A percentile compares a stretch with the other conserved stretches of the same genome.
Conservation (phyloP, 92 coral and sea anemone species). For the Heliopora coerulea region DNA sequence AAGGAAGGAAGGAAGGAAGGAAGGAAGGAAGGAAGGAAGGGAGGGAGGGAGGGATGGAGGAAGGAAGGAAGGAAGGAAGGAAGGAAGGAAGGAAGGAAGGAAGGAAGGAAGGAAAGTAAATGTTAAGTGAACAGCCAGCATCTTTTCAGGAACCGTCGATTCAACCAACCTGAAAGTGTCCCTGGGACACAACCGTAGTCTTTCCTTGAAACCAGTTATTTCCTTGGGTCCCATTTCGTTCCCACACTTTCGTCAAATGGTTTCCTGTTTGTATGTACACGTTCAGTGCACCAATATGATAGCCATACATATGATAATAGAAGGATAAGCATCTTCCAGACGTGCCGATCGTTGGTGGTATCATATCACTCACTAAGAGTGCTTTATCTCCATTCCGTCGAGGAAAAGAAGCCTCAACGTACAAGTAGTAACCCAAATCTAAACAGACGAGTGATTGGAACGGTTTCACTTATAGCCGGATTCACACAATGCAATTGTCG, state of each 20-base stretch:
- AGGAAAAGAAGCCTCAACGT: constrained; percentile 75
- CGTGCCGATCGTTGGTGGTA: constrained; percentile 76
- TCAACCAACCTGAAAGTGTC: constrained; percentile 69
- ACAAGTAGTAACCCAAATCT: constrained; percentile 66
- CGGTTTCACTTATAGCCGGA: too few species aligned
- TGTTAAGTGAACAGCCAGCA: too few species aligned
- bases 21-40: background rate
- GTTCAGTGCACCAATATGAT: constrained; percentile 64
- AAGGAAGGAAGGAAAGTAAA: background rate
- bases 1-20: background rate
- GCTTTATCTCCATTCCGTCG: constrained; percentile 68
- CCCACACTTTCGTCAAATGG: constrained; percentile 68
- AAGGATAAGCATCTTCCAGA: constrained; percentile 67
- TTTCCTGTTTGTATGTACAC: constrained; percentile 63
- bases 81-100: too few species aligned
- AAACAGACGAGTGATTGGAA: too few species aligned
- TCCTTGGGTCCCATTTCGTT: constrained; percentile 61
- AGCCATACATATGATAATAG: constrained; percentile 89
- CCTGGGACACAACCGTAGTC: constrained; percentile 69
- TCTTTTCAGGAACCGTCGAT: too few species aligned
- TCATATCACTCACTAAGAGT: constrained; percentile 57
- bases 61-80: background rate
- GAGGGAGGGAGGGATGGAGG: too few species aligned
- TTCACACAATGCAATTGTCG: too few species aligned
- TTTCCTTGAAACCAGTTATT: constrained; percentile 78